Base-by-base conservation (phyloP, 1,140 invertebrate species). In the Cherax quadricarinatus region DNA sequence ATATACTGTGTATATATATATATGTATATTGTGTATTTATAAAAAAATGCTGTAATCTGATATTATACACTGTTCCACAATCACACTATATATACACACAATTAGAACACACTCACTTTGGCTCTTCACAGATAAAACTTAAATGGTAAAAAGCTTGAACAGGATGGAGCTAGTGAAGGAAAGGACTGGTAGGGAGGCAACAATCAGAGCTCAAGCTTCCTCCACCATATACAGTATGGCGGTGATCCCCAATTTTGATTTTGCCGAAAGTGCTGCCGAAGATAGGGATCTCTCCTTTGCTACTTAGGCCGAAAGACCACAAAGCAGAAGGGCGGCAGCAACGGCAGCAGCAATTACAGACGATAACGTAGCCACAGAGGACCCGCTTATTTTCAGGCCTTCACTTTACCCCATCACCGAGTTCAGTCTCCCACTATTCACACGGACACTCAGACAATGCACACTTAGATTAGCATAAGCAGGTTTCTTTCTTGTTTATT, bases 11-110 rank as follows among this genome's bases (percentile, higher is more conserved):
- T 86, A 82, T 91, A 82, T 60, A n/a, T 91, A 86, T 91, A 30
- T 91, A 87, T 90, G 81, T 86, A 87, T 86, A 89, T 91, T 41
- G 82, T 60, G 49, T 91, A 91, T 91, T 75, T 91, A 91, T 91
- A 91, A 91, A 91, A 91, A 86, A 80, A 80, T 60, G 88, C 81
- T 49, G 81, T 84, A 48, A 90, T 90, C 89, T 79, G 90, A 91
- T 91, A 86, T 91, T 91, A 91, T 91, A 91, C 90, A 91, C 90
- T 78, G 90, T 86, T 91, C 88, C 85, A 86, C 90, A 91, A 91
- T 81, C 90, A 91, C 85, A 62, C 90, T 84, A 90, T 91, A 89
- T 82, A 89, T 53, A 91, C 90, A 91, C 62, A 79, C 86, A 88
- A 73, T 57, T 90, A 73, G 66, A 90, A 91, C 84, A 91, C 75